These are phyloP conservation scores for Oceanites oceanicus DNA, from an alignment of 2,113 vertebrate species.

Conservation along the genomic window DNA sequence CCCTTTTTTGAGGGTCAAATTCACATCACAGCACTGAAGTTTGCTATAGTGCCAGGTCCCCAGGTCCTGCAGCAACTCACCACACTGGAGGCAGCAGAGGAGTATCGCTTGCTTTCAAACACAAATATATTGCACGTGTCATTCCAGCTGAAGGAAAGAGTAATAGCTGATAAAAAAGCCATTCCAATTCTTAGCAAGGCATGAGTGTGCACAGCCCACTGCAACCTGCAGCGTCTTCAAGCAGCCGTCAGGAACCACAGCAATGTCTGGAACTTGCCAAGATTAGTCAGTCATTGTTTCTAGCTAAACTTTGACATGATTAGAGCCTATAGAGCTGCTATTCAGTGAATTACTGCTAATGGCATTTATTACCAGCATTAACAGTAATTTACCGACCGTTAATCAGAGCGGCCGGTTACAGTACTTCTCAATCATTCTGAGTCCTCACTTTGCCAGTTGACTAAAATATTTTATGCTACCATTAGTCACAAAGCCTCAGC, in stretches of 20 bases:
- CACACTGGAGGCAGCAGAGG: background rate
- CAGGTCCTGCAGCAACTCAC: background rate
- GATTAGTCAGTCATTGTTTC: conserved; percentile 24
- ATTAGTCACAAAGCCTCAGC: conserved; percentile 59
- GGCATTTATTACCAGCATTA: conserved; percentile 65
- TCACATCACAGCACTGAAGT: background rate
- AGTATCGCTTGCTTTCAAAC: background rate
- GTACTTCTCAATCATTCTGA: conserved; percentile 65
- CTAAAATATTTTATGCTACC: conserved; percentile 69
- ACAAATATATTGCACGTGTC: background rate
- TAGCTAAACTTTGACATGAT: conserved; percentile 20
- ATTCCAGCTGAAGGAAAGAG: background rate
- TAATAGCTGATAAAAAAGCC: background rate
- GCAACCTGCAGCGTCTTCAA: background rate
- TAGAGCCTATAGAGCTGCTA: background rate
- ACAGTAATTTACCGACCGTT: conserved; percentile 58
- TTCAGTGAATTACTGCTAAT: conserved; percentile 52
- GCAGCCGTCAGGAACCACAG: background rate
- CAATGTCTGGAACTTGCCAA: background rate
- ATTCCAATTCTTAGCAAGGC: background rate
- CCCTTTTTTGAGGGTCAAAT: background rate
- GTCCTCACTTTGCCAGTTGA: conserved; percentile 61
- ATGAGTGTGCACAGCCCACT: background rate
- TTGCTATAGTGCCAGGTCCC: background rate
- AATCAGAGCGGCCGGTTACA: conserved; percentile 54